phyloP scores from a whole-genome alignment of 2,113 vertebrate species.

The Scytalopus superciliaris region DNA sequence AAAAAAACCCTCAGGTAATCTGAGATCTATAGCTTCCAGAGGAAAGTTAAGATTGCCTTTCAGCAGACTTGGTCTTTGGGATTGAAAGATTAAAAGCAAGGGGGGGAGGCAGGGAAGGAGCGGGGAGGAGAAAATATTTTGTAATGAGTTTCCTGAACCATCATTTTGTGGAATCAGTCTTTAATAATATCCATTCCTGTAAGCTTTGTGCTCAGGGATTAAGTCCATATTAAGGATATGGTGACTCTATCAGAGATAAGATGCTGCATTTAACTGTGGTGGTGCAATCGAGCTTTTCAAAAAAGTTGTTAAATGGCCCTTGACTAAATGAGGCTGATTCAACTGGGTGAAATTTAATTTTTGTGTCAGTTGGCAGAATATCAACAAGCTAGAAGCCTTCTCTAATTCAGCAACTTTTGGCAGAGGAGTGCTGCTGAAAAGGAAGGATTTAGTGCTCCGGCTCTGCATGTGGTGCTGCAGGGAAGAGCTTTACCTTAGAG shows the following conservation, averaged over 20 bases:
- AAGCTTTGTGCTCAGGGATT: not conserved
- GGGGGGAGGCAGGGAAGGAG: no score
- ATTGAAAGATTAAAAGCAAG: not conserved
- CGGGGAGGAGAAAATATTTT: not conserved
- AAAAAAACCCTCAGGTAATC: fast-evolving
- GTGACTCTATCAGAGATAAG: not conserved
- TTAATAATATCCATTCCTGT: not conserved
- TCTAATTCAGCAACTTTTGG: constrained; percentile 21
- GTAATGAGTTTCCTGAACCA: not conserved
- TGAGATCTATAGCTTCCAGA: not conserved
- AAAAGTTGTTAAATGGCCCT: not conserved
- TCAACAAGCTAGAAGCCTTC: constrained; percentile 7
- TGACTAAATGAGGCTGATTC: not conserved
- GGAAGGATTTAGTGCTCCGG: not conserved
- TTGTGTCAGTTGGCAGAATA: constrained; percentile 24
- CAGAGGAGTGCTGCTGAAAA: not conserved
- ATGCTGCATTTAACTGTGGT: not conserved
- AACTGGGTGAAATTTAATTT: constrained; percentile 37
- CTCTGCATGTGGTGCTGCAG: not conserved
- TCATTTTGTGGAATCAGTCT: not conserved
- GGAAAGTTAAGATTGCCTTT: not conserved
- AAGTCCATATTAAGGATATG: not conserved
- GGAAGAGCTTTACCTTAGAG: not conserved
- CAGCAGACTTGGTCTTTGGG: not conserved
- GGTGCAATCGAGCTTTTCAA: not conserved